Evolutionary conservation across 2,888 invertebrate species (phyloP).

Genomic region (Pandemis heparana): DNA sequence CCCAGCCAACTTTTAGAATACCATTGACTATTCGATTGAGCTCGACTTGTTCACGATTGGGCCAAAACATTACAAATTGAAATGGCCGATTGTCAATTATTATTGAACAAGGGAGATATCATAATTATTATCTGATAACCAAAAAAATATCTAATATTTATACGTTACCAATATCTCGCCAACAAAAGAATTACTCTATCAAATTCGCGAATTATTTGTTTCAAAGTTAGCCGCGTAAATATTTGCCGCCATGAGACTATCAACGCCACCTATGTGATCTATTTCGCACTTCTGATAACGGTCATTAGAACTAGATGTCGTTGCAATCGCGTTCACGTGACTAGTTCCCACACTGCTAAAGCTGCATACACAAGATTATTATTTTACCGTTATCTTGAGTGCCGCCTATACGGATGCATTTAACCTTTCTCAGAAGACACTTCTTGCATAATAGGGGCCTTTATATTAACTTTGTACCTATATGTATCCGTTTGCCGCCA

Average conservation of each 20-base stretch:
- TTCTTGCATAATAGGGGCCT: slow-evolving; percentile 10
- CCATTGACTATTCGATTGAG: too few relatives aligned
- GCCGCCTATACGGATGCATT: slow-evolving; percentile 29
- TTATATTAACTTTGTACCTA: not conserved
- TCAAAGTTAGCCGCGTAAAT: slow-evolving; percentile 35
- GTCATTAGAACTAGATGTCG: slow-evolving; percentile 47
- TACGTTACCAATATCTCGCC: too few relatives aligned
- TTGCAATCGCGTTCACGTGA: slow-evolving; percentile 47
- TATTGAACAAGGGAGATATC: too few relatives aligned
- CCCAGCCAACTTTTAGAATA: too few relatives aligned
- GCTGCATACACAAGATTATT: slow-evolving; percentile 50
- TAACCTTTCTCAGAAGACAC: slow-evolving; percentile 33
- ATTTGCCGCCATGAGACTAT: slow-evolving; percentile 43
- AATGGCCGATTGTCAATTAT: too few relatives aligned
- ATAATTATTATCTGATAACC: too few relatives aligned
- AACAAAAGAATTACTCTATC: too few relatives aligned
- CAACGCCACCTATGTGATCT: slow-evolving; percentile 41
- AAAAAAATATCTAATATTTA: too few relatives aligned
- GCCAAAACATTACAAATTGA: too few relatives aligned
- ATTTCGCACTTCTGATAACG: not conserved
- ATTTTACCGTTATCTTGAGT: slow-evolving; percentile 46
- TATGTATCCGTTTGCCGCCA: too few relatives aligned
- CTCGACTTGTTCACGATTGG: too few relatives aligned
- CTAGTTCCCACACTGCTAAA: slow-evolving; percentile 43
- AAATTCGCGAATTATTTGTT: not conserved